Conservation (phyloP, 2,797 vertebrate species). For the Sandelia bainsii region DNA sequence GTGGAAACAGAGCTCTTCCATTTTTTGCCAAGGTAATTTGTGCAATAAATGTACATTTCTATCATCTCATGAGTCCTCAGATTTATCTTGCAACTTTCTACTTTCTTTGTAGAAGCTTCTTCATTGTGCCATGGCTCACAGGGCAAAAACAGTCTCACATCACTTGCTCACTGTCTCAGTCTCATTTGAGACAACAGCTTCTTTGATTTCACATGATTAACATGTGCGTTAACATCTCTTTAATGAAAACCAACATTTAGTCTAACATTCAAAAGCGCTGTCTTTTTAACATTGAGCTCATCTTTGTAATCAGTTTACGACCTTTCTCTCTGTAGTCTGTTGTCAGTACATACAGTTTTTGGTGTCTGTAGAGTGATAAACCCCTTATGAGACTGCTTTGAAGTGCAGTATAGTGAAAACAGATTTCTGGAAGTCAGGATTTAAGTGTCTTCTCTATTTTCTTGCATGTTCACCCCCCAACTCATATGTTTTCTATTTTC, state of each 20-base stretch:
- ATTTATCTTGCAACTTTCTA: no score
- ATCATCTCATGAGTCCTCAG: no score
- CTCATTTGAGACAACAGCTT: background rate
- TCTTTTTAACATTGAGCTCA: background rate
- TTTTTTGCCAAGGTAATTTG: no score
- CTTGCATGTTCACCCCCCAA: constrained; percentile 23
- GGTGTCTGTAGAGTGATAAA: constrained; percentile 54
- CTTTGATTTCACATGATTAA: background rate
- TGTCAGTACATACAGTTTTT: constrained; percentile 36
- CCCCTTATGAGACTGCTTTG: constrained; percentile 52
- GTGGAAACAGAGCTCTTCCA: no score
- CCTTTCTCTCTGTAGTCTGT: constrained; percentile 23
- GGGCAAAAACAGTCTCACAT: background rate
- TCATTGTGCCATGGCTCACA: background rate
- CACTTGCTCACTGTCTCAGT: background rate
- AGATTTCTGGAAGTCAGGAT: constrained; percentile 45
- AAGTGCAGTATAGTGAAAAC: constrained; percentile 56
- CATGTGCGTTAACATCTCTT: background rate
- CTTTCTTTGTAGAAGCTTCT: background rate
- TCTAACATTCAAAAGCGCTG: background rate
- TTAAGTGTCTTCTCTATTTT: constrained; percentile 44
- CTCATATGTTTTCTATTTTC: constrained; percentile 59
- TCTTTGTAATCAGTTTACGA: constrained; percentile 30
- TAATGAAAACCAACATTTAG: constrained; percentile 5
- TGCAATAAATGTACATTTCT: no score